Conservation (phyloP, 2,888 invertebrate species). For the Meandrusa payeni region DNA sequence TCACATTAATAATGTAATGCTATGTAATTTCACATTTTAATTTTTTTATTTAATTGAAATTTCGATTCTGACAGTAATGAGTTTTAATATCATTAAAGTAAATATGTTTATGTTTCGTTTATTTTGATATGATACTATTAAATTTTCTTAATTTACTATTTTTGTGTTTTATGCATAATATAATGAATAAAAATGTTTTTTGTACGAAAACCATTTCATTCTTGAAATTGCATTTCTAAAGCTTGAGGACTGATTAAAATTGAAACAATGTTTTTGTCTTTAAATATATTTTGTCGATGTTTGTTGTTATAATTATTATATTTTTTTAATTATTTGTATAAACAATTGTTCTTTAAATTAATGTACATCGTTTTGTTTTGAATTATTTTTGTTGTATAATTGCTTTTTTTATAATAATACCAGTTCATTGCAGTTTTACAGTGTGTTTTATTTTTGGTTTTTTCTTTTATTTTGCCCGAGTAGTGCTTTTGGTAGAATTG, state of each 20-base stretch:
- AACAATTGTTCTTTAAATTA: slow-evolving; percentile 88
- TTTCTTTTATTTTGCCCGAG: slow-evolving; percentile 62
- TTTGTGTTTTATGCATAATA: slow-evolving; percentile 70
- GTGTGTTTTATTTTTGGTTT: slow-evolving; percentile 79
- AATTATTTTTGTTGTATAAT: slow-evolving; percentile 88
- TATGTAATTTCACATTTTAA: slow-evolving; percentile 37
- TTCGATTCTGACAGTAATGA: slow-evolving; percentile 45
- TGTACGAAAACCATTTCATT: slow-evolving; percentile 62
- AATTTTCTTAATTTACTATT: slow-evolving; percentile 40
- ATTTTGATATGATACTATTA: slow-evolving; percentile 32
- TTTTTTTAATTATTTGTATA: slow-evolving; percentile 85
- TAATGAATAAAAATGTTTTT: slow-evolving; percentile 57
- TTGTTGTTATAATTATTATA: slow-evolving; percentile 83
- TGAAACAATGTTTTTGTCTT: slow-evolving; percentile 77
- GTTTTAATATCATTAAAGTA: slow-evolving; percentile 42
- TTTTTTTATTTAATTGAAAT: slow-evolving; percentile 32
- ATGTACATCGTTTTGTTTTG: slow-evolving; percentile 89
- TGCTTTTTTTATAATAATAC: slow-evolving; percentile 88
- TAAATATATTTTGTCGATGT: slow-evolving; percentile 81
- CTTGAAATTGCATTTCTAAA: slow-evolving; percentile 79
- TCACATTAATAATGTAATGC: slow-evolving; percentile 42
- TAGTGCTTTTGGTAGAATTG: slow-evolving; percentile 55
- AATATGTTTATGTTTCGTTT: not conserved
- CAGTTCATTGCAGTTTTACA: slow-evolving; percentile 86
- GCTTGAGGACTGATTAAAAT: slow-evolving; percentile 76